A percentile compares a stretch with the other conserved stretches of the same genome.
Conservation (phyloP, 2,113 vertebrate species). For the Gymnorhina tibicen region DNA sequence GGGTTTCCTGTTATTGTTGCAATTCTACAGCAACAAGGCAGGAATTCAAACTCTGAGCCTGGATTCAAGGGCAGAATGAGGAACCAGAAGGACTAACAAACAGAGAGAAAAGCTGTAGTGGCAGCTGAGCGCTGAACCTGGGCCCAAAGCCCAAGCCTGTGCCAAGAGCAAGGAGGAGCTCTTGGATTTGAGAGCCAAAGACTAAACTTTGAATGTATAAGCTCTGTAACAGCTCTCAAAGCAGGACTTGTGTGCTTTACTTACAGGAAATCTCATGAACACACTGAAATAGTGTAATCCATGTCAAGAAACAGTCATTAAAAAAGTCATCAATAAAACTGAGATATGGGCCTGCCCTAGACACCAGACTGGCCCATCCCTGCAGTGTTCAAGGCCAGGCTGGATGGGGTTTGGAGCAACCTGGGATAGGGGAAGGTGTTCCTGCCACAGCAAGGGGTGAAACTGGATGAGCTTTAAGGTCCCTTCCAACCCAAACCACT, state of each 20-base stretch:
- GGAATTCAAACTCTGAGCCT: background rate
- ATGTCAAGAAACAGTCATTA: background rate
- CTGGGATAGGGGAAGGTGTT: background rate
- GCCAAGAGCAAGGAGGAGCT: constrained; percentile 2
- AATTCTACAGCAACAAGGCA: background rate
- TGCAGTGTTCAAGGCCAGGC: background rate
- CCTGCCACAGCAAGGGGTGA: background rate
- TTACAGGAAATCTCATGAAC: background rate
- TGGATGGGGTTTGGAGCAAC: fast-evolving
- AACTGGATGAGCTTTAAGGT: background rate
- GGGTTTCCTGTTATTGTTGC: background rate
- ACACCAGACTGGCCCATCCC: background rate
- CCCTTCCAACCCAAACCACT: background rate
- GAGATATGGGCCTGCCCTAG: background rate
- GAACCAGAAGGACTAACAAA: background rate
- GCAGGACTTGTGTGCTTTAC: background rate
- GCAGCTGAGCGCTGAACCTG: background rate
- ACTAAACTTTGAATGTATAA: background rate
- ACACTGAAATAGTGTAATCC: background rate
- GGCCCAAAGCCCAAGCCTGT: background rate
- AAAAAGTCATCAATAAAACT: background rate
- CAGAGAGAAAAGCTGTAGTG: background rate
- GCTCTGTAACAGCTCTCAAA: background rate
- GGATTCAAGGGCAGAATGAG: constrained; percentile 1
- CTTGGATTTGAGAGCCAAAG: background rate